Evolutionary conservation across 2,113 vertebrate species (phyloP).

Genomic region (Collichthys lucidus): DNA sequence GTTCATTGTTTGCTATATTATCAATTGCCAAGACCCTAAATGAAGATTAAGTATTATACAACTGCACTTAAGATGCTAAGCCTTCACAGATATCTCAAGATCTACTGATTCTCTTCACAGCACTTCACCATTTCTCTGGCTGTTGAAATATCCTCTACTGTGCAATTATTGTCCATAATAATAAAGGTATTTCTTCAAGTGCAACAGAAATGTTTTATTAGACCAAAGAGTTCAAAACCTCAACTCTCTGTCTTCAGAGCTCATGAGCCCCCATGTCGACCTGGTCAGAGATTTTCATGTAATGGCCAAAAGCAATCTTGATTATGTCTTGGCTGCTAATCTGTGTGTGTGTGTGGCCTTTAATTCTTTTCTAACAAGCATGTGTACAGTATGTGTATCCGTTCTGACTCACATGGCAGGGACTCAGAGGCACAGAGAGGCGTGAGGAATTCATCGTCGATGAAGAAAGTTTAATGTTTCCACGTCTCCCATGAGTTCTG

Average conservation of each 20-base stretch:
- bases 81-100: not conserved
- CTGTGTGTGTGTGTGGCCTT: constrained; percentile 30
- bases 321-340: constrained; percentile 60
- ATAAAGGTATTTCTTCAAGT: not conserved
- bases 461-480: not conserved
- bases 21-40: too few species aligned
- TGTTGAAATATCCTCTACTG: not conserved
- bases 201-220: not conserved
- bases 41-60: not conserved
- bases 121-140: not conserved
- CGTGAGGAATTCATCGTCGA: constrained; percentile 45
- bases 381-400: constrained; percentile 10
- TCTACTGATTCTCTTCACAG: not conserved
- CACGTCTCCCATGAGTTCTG: constrained; percentile 24
- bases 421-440: constrained; percentile 51
- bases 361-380: constrained; percentile 20
- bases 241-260: not conserved
- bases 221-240: constrained; percentile 3
- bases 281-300: constrained; percentile 38
- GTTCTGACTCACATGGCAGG: constrained; percentile 70
- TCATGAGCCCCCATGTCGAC: constrained; percentile 14
- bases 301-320: not conserved
- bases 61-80: not conserved
- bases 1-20: not conserved
- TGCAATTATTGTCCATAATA: not conserved